Base-by-base conservation (phyloP, 2,888 invertebrate species). In the Elegia similella region DNA sequence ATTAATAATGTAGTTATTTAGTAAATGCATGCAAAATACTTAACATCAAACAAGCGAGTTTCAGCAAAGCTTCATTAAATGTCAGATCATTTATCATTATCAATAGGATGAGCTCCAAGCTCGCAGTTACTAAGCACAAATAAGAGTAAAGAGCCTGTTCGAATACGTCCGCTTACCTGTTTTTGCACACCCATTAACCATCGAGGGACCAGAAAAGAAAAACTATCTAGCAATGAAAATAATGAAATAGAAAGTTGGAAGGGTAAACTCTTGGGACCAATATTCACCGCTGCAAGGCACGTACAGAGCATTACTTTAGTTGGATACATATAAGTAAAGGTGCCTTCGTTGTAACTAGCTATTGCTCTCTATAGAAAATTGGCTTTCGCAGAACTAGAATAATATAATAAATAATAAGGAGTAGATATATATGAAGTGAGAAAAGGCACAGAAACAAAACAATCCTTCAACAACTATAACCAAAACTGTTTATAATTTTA, bases 191-290 rank as follows among this genome's bases (percentile, higher is more conserved):
- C 17, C 46, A 46, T 46, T 29, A 46, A 46, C 23, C n/a, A 12
- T 23, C 46, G 10, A 46, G n/a, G 46, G 23, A 46, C 8, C 23
- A 46, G 6, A n/a, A 8, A 3, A 6, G 3, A 17, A 10, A 1
- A 32, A 13, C n/a, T 47, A 47, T n/a, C 47, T 30, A 15, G 15
- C 15, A 57, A 59, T 48, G 44, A 66, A 58, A 59, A 43, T 32
- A 55, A 59, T 42, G 38, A 52, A 60, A 58, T 55, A 50, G 59
- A 62, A 59, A 61, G 58, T 61, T 55, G 38, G 23, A 10, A 32
- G 55, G 55, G 42, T 58, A 44, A 17, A 23, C 56, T 47, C 54
- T 15, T 6, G 53, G 42, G 57, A 34, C 46, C 46, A 16, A 44
- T 52, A 38, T 52, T 32, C 32, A 42, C 42, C 46, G 42, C 52